phyloP scores from a whole-genome alignment of 2,888 invertebrate genomes.

The Hyalella azteca region DNA sequence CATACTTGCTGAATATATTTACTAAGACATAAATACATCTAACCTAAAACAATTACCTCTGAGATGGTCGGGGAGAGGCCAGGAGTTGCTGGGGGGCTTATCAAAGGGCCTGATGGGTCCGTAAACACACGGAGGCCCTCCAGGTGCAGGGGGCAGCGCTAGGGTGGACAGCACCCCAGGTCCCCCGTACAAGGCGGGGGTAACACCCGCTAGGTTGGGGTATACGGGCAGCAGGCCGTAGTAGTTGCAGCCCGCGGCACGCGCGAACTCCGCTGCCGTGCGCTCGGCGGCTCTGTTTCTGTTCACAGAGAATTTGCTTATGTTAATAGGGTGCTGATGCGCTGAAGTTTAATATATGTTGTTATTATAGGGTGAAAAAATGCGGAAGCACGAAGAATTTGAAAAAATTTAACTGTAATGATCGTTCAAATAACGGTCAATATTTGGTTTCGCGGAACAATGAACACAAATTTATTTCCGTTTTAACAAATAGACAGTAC shows the following conservation, averaged over 20 bases:
- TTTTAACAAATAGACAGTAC: too few species aligned
- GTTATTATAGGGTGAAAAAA: too few species aligned
- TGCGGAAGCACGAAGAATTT: too few species aligned
- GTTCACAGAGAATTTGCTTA: not conserved
- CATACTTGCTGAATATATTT: too few species aligned
- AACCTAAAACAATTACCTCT: slow-evolving; percentile 49
- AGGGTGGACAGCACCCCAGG: slow-evolving; percentile 44
- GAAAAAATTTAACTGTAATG: too few species aligned
- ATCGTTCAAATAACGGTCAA: too few species aligned
- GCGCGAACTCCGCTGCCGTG: slow-evolving; percentile 93
- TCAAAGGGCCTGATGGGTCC: not conserved
- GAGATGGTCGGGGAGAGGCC: slow-evolving; percentile 41
- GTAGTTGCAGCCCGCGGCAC: slow-evolving; percentile 87
- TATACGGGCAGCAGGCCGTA: slow-evolving; percentile 74
- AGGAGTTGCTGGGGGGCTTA: slow-evolving; percentile 44
- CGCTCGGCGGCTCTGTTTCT: slow-evolving; percentile 94
- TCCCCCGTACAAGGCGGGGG: slow-evolving; percentile 42
- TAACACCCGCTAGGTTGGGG: slow-evolving; percentile 58
- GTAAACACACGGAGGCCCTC: slow-evolving; percentile 31
- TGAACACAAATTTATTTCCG: too few species aligned
- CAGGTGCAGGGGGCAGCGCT: slow-evolving; percentile 37
- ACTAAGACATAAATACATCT: too few species aligned
- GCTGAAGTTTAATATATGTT: too few species aligned
- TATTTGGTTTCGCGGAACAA: too few species aligned
- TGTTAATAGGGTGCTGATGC: too few species aligned